Evolutionary conservation across 2,113 vertebrate species (phyloP).

Genomic region (Alligator mississippiensis): DNA sequence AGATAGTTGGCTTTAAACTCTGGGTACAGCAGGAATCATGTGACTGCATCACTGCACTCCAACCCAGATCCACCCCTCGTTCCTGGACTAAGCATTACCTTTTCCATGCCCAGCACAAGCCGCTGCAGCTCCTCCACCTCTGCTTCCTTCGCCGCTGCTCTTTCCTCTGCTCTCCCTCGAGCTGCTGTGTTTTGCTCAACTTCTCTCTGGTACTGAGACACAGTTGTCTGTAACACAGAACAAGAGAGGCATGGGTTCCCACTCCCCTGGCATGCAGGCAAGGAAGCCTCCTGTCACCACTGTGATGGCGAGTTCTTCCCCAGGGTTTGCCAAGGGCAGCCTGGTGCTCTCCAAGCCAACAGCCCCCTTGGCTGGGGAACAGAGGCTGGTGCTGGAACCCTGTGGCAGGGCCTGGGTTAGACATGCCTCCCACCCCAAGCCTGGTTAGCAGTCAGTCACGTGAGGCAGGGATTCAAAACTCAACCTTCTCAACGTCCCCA

Average conservation of each 20-base stretch:
- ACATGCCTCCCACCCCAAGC: not conserved
- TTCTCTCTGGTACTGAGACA: conserved; percentile 80
- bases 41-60: accelerated
- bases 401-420: not conserved
- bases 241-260: accelerated
- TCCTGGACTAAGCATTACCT: conserved; percentile 36
- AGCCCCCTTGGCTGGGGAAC: not conserved
- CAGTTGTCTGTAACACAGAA: conserved; percentile 75
- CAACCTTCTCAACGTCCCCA: no score
- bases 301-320: not conserved
- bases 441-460: accelerated
- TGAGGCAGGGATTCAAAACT: not conserved
- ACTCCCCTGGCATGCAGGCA: accelerated
- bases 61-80: accelerated
- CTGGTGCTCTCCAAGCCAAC: not conserved
- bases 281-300: no score
- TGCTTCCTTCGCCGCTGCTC: conserved; percentile 75
- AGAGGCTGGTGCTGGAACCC: not conserved
- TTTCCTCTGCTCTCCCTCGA: conserved; percentile 76
- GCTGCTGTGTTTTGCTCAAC: conserved; percentile 76
- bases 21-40: not conserved
- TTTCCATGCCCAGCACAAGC: conserved; percentile 87
- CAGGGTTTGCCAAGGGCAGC: not conserved
- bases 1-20: no score
- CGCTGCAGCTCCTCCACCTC: conserved; percentile 86